Base-by-base conservation (phyloP, 1,140 invertebrate species). In the Aphelenchoides fujianensis region DNA sequence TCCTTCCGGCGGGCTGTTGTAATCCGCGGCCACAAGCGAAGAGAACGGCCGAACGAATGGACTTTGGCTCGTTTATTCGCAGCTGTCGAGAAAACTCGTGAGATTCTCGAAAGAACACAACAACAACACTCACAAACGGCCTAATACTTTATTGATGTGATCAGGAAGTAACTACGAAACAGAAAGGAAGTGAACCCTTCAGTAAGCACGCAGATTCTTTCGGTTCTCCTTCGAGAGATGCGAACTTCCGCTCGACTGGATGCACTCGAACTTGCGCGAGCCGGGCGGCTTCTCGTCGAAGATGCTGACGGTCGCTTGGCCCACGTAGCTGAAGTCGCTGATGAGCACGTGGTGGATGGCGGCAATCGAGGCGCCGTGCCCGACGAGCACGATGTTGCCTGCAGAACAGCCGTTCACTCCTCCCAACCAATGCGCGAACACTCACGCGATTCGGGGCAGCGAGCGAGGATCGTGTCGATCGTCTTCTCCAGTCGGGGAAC, bases 311-410 rank as follows among this genome's bases (percentile, higher is more conserved):
- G 79, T 81, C 23, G 79, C 79, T 64, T 81, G 79, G 9, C 80
- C 82, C 31, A 82, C 80, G 36, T 82, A 83, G 41, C 76, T 83
- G 70, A 81, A 82, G 59, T 77, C 72, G 27, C 57, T 52, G 34
- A 37, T 68, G 9, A 84, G 61, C 1, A 80, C 70, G 64, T 82
- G 69, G 57, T 84, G 80, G 34, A 83, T 69, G 27, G 79, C 82
- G 0, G 80, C 80, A 61, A 84, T 84, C 9, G 79, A 71, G 9
- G 82, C 75, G 5, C 82, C 80, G 63, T 82, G 80, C 2, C 69
- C 73, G 23, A 82, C 74, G 0, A 82, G 64, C 3, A 84, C 54
- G 36, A 79, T 74, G 1, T 72, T 69, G 19, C 68, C 78, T 77
- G 31, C 28, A 74, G 12, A 72, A 41, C 55, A 23, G n/a, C n/a